phyloP scores from a whole-genome alignment of 2,888 invertebrate species.

The Kuschelorhynchus macadamiae region DNA sequence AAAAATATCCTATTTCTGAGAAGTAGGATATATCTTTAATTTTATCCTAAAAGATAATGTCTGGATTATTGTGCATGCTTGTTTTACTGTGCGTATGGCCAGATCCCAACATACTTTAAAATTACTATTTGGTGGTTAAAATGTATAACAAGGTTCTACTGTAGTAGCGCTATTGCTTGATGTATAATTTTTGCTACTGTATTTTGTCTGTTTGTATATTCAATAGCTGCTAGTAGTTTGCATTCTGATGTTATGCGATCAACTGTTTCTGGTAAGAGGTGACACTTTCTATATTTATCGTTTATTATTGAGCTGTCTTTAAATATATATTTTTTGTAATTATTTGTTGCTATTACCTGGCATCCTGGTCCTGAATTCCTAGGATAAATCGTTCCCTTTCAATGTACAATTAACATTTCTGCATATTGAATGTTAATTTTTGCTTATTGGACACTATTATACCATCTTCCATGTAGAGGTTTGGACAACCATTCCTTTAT shows the following conservation, averaged over 20 bases:
- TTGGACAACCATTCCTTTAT: too few species aligned
- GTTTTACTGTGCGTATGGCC: not conserved
- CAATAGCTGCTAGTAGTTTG: not conserved
- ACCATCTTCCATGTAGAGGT: too few species aligned
- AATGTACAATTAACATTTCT: too few species aligned
- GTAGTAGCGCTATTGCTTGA: not conserved
- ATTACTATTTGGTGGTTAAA: not conserved
- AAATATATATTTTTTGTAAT: not conserved
- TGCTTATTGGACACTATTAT: too few species aligned
- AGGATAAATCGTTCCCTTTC: too few species aligned
- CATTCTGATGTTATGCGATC: constrained; percentile 1
- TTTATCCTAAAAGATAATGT: too few species aligned
- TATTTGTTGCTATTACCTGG: constrained; percentile 46
- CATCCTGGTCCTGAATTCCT: too few species aligned
- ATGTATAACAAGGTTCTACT: not conserved
- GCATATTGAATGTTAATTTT: too few species aligned
- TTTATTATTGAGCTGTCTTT: constrained; percentile 2
- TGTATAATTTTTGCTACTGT: not conserved
- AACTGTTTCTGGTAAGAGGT: not conserved
- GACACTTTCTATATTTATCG: constrained; percentile 1
- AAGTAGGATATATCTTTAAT: too few species aligned
- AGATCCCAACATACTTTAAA: not conserved
- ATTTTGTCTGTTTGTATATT: not conserved
- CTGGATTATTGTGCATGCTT: too few species aligned
- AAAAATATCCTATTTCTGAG: too few species aligned